Conservation (phyloP, 2,797 vertebrate genomes). For the Pteronotus mesoamericanus region DNA sequence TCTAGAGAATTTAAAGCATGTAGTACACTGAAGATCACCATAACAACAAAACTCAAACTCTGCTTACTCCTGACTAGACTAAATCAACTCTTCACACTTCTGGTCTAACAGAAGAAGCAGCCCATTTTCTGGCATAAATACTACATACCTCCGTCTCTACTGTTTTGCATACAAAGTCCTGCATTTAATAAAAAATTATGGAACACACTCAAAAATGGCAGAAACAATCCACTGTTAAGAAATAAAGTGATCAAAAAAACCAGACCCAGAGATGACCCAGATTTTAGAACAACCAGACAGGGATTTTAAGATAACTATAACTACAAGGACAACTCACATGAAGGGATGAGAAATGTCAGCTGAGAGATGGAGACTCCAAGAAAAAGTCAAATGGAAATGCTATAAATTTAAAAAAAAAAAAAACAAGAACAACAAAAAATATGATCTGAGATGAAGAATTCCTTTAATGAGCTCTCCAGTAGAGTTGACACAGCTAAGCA, state of each 20-base stretch:
- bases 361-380: not conserved
- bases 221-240: not conserved
- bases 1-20: not conserved
- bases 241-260: not conserved
- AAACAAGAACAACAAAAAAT: not conserved
- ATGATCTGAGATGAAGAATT: not conserved
- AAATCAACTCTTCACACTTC: not conserved
- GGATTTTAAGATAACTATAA: not conserved
- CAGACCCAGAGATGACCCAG: not conserved
- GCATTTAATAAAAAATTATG: not conserved
- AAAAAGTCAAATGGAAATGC: not conserved
- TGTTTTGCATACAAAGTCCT: not conserved
- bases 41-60: not conserved
- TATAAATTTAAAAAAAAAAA: not conserved
- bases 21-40: not conserved
- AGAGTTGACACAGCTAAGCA: not conserved
- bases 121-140: not conserved
- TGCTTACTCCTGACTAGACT: not conserved
- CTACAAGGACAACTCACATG: not conserved
- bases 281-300: not conserved
- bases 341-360: not conserved
- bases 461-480: not conserved
- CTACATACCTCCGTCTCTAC: not conserved
- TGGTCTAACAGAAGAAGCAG: not conserved
- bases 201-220: not conserved